Conservation (phyloP, 2,888 invertebrate genomes). For the Ceratothoa steindachneri region DNA sequence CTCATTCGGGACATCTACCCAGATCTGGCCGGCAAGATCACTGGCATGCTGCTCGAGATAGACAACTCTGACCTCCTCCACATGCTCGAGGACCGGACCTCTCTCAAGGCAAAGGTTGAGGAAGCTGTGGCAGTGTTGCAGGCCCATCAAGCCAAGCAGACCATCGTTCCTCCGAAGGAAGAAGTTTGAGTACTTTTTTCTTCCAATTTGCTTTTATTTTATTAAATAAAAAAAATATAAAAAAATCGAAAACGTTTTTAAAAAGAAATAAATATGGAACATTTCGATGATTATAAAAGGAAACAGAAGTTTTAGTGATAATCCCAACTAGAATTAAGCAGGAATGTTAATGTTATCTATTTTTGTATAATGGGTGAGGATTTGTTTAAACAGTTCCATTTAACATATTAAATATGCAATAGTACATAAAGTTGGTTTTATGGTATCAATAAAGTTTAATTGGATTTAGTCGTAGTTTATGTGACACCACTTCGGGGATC, state of each 20-base stretch:
- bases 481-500: too few species aligned
- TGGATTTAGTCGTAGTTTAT: too few species aligned
- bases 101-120: conserved; percentile 88
- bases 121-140: conserved; percentile 97
- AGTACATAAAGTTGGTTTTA: neutral
- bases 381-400: neutral
- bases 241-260: neutral
- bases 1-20: conserved; percentile 87
- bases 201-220: neutral
- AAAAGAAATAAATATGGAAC: neutral
- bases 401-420: neutral
- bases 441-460: neutral
- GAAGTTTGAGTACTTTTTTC: neutral
- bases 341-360: neutral
- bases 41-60: conserved; percentile 98
- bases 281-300: neutral
- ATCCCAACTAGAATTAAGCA: neutral
- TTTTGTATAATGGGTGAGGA: neutral
- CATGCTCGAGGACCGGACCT: conserved; percentile 94
- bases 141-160: conserved; percentile 91
- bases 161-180: conserved; percentile 55
- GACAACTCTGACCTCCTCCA: conserved; percentile 96
- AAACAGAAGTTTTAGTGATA: neutral
- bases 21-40: conserved; percentile 92
- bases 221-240: neutral